These are phyloP conservation scores for Andrena bucephala DNA, from an alignment of 2,888 invertebrate species.

Conservation along the genomic window DNA sequence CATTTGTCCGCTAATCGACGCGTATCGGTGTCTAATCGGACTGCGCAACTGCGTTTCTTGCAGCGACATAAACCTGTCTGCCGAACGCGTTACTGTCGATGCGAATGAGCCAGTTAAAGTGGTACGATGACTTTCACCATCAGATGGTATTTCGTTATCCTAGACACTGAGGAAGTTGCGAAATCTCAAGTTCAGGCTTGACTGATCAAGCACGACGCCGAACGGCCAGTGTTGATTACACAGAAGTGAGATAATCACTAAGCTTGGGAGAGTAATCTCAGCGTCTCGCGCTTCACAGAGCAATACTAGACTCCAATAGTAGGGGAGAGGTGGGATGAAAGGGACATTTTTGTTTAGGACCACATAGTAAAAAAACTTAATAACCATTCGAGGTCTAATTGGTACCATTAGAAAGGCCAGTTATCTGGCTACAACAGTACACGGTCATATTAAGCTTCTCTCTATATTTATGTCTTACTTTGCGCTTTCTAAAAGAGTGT, in stretches of 20 bases:
- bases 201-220: conserved; percentile 30
- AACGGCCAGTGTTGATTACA: background rate
- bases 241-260: background rate
- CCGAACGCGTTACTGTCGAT: background rate
- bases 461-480: no score
- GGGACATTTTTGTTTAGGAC: no score
- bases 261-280: background rate
- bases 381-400: no score
- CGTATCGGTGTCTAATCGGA: background rate
- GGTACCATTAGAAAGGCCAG: no score
- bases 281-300: background rate
- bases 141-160: background rate
- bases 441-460: no score
- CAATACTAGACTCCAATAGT: background rate
- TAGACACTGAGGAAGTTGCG: background rate
- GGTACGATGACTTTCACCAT: conserved; percentile 3
- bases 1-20: conserved; percentile 1
- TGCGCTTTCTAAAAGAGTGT: no score
- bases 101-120: background rate
- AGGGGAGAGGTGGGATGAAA: no score
- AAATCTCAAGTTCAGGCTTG: conserved; percentile 25
- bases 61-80: background rate
- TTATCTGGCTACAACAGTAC: no score
- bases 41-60: background rate
- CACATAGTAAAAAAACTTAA: no score